Evolutionary conservation across 2,888 invertebrate genomes (phyloP).

Genomic region (Hecatera dysodea): DNA sequence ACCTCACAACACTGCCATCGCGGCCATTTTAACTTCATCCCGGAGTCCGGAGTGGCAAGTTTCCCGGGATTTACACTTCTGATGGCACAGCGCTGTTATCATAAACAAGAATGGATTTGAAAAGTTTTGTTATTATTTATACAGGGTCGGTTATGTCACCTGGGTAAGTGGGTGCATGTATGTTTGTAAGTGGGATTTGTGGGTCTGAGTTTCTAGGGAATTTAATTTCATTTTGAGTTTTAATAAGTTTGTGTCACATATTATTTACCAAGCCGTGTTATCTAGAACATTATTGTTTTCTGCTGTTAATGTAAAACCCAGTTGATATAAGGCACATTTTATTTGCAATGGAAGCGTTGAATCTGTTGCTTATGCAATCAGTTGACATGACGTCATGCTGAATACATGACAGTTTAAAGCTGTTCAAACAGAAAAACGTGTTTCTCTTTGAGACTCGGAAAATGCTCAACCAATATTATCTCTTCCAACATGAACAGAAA

Average conservation of each 20-base stretch:
- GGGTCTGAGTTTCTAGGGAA: background rate
- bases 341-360: no score
- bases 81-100: slow-evolving; percentile 63
- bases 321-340: no score
- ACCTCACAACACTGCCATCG: slow-evolving; percentile 72
- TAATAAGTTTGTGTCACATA: background rate
- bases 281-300: background rate
- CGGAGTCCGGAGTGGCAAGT: slow-evolving; percentile 69
- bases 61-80: slow-evolving; percentile 64
- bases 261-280: background rate
- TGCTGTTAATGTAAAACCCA: no score
- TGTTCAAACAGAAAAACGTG: background rate
- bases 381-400: no score
- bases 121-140: slow-evolving; percentile 60
- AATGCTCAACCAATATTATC: background rate
- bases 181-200: slow-evolving; percentile 32
- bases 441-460: background rate
- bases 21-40: slow-evolving; percentile 70
- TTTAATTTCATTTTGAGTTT: background rate
- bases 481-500: slow-evolving; percentile 6
- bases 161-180: slow-evolving; percentile 20
- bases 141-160: slow-evolving; percentile 33
- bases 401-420: no score
- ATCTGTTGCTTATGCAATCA: no score
- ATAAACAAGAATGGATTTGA: slow-evolving; percentile 59